phyloP scores from a whole-genome alignment of 1,140 invertebrate genomes.

The Formica exsecta region DNA sequence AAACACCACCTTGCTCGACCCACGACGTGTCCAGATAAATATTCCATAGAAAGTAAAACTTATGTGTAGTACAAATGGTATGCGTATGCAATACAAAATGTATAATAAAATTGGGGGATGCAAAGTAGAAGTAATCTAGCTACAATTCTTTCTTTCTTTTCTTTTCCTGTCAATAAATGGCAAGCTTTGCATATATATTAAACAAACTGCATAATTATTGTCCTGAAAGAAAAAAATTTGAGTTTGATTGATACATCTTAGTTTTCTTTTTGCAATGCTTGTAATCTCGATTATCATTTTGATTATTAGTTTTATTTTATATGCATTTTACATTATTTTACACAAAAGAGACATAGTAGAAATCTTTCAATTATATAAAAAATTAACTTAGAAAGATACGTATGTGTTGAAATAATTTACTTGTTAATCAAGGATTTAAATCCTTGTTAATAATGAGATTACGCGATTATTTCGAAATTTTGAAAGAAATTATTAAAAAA shows the following conservation, averaged over 20 bases:
- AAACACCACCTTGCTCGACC: slow-evolving; percentile 48
- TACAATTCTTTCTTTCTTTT: neutral
- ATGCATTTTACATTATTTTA: neutral
- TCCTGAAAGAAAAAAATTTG: neutral
- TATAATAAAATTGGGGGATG: slow-evolving; percentile 26
- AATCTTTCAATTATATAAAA: neutral
- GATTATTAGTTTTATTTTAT: neutral
- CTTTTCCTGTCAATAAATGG: too few relatives aligned
- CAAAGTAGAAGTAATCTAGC: neutral
- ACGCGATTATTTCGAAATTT: neutral
- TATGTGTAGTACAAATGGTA: slow-evolving; percentile 28
- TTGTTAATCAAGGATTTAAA: neutral
- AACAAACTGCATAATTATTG: slow-evolving; percentile 3
- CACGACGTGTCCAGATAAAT: slow-evolving; percentile 45
- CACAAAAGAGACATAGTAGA: neutral
- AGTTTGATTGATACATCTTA: neutral
- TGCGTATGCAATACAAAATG: neutral
- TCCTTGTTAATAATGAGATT: neutral
- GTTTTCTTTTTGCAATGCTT: neutral
- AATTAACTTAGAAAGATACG: neutral
- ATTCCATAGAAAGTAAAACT: slow-evolving; percentile 52
- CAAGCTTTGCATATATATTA: neutral
- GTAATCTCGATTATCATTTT: neutral
- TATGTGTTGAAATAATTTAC: neutral
- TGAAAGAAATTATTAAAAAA: neutral